Evolutionary conservation across 2,113 vertebrate genomes (phyloP).

Genomic region (Gracilinanus agilis): DNA sequence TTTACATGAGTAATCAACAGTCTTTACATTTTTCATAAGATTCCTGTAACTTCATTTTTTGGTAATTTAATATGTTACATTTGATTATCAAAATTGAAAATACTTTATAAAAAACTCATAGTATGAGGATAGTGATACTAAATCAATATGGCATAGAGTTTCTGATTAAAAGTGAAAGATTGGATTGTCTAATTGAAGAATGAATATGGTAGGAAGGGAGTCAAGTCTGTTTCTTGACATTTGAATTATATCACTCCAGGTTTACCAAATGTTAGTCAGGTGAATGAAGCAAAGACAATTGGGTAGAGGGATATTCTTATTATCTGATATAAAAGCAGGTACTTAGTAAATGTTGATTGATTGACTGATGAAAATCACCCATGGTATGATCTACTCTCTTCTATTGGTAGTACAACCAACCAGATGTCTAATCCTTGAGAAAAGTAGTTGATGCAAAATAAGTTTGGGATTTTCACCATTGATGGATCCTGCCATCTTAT

Average conservation of each 20-base stretch:
- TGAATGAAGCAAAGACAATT: neutral
- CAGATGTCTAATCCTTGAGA: neutral
- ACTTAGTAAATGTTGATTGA: neutral
- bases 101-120: constrained; percentile 19
- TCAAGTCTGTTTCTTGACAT: constrained; percentile 1
- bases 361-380: neutral
- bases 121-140: constrained; percentile 32
- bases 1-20: constrained; percentile 54
- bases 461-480: neutral
- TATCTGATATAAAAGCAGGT: neutral
- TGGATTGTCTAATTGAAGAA: neutral
- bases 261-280: neutral
- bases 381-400: neutral
- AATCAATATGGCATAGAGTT: neutral
- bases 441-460: neutral
- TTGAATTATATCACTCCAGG: neutral
- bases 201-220: neutral
- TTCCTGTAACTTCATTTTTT: constrained; percentile 65
- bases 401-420: neutral
- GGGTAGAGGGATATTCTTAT: neutral
- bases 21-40: constrained; percentile 47
- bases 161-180: neutral
- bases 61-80: constrained; percentile 18
- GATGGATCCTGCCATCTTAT: neutral
- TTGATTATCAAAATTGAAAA: constrained; percentile 53